Base-by-base conservation (phyloP, 2,888 invertebrate genomes). In the Heliothis peltigera region DNA sequence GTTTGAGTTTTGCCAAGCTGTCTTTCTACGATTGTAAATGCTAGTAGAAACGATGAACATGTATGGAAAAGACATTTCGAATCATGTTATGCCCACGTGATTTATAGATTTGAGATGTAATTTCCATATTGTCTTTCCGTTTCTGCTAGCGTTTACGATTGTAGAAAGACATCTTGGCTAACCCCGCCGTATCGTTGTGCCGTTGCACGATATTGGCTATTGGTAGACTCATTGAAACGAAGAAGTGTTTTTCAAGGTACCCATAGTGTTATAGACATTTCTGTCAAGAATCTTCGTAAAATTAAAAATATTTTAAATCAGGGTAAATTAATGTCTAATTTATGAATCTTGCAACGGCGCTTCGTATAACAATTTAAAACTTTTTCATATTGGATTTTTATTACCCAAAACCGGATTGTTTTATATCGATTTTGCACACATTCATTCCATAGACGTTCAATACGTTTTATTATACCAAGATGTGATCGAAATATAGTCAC, bases 401-500 rank as follows among this genome's bases (percentile, higher is more conserved):
- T 39, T 42, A 47, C 15, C 22, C 8, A 15, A 21, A 2, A 44
- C 12, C 32, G 44, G 56, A 56, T 39, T 73, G 59, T 73, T 66
- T 43, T 19, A 44, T 48, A 54, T 52, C 15, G 22, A 65, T 18
- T 53, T 68, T 4, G 12, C 22, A 32, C 43, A 51, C 70, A 49
- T 52, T 65, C 73, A 70, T 70, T 70, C 73, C 70, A 72, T 65
- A 65, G 44, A 42, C 28, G 54, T 65, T 55, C 21, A 55, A 64
- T 71, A 64, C 47, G 32, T 25, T 39, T 28, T 52, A 47, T 52
- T 57, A 18, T 51, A 60, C 43, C 25, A 59, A 43, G 48, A 32
- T 51, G 47, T 59, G 56, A 69, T 57, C 54, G 4, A 21, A 49
- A 59, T 42, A 49, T 56, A 57, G 52, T 60, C 72, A 60, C 56